Conservation (phyloP, 2,888 invertebrate species). For the Cephus nigrinus region DNA sequence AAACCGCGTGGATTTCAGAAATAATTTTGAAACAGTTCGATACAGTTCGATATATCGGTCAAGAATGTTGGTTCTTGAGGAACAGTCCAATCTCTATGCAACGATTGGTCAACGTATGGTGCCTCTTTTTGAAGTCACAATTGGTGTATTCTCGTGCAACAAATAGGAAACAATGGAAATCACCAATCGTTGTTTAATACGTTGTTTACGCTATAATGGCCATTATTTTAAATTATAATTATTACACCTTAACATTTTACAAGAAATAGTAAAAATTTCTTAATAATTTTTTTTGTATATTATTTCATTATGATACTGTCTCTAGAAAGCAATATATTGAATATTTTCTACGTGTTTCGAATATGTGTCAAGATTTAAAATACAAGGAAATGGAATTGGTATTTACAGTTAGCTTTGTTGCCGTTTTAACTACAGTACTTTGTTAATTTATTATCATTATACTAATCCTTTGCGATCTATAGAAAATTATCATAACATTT, state of each 20-base stretch:
- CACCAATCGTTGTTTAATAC: neutral
- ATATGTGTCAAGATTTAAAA: neutral
- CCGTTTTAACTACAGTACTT: slow-evolving; percentile 7
- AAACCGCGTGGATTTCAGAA: neutral
- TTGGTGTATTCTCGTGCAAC: neutral
- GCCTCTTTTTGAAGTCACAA: neutral
- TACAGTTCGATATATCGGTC: neutral
- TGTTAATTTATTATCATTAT: neutral
- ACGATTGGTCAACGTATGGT: neutral
- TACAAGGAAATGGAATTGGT: neutral
- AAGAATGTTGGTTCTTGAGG: neutral
- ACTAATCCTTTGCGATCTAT: neutral
- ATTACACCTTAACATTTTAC: neutral
- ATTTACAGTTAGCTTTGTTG: slow-evolving; percentile 33
- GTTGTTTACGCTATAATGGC: too few relatives aligned
- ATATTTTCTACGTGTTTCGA: neutral
- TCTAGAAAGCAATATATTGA: neutral
- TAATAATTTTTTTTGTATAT: neutral
- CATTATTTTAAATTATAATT: neutral
- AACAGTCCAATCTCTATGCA: neutral
- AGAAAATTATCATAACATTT: neutral
- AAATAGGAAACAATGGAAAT: neutral
- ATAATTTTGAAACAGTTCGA: neutral
- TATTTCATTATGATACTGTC: neutral
- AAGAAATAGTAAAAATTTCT: neutral